Base-by-base conservation (phyloP, 37 sponge, comb jelly and placozoan species). In the Sycon ciliatum region DNA sequence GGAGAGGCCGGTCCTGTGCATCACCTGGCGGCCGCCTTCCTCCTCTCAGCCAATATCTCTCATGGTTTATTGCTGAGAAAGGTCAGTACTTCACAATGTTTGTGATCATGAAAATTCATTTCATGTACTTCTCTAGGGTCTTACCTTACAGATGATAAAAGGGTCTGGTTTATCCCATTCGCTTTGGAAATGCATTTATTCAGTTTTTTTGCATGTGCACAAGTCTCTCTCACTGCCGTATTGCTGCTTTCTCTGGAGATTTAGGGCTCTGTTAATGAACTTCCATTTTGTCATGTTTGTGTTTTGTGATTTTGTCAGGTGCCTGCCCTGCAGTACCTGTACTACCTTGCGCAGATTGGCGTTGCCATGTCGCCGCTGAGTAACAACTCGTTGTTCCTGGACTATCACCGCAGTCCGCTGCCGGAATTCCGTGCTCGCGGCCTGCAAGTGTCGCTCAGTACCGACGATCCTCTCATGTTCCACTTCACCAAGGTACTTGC, bases 401-500 rank as follows among this genome's bases (percentile, higher is more conserved):
- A 93, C 71, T 87, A 87, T 68, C 72, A 93, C 60, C 76, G 89
- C 22, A 93, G 76, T 28, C 94, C 94, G 1, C 73, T 93, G 16
- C 90, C 83, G 7, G 58, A 69, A 20, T 93, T 79, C 75, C 79
- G 83, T 46, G 5, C 39, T n/a, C 78, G 90, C 11, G 94, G 94
- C 1, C 84, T 93, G 18, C 75, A 75, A 0, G 82, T 93, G 11
- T 86, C 94, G 6, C 76, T 93, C 9, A 89, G 90, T 26, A 86
- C 94, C 49, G 94, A 89, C 68, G 90, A 89, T 65, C 94, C 94
- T 9, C 78, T 93, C 1, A 90, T 89, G 82, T 93, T 93, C 71
- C 94, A 93, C 67, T 89, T 82, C 67, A 93, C 94, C 2, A 93
- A 85, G 82, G 94, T 93, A n/a, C n/a, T n/a, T n/a, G n/a, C n/a